A percentile compares a stretch with the other conserved stretches of the same genome.
These are phyloP conservation scores for Drosophila lacteicornis DNA, from an alignment of 1,140 invertebrate species.

Conservation along the genomic window DNA sequence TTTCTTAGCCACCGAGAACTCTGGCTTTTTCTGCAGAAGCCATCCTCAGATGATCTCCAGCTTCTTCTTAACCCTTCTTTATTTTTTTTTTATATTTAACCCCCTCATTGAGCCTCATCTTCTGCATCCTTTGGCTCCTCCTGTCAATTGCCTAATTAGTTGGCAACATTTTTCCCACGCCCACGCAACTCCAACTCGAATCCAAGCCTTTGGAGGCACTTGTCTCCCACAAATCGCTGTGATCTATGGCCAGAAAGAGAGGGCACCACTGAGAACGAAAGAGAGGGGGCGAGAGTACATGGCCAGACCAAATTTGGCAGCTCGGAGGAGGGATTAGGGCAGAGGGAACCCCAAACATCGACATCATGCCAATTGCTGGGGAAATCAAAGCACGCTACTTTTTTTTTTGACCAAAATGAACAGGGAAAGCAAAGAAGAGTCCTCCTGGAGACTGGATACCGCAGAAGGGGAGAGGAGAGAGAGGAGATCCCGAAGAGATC, in stretches of 20 bases:
- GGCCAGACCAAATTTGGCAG: constrained; percentile 70
- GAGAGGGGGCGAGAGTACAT: constrained; percentile 8
- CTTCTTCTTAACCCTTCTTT: not conserved
- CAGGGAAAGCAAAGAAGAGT: constrained; percentile 7
- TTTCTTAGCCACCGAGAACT: not conserved
- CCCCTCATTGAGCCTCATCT: not conserved
- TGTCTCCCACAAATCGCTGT: constrained; percentile 61
- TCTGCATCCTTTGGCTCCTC: not conserved
- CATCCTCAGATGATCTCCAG: constrained; percentile 4
- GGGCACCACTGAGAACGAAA: not conserved
- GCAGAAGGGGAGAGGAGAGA: constrained; percentile 11
- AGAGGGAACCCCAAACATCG: constrained; percentile 5
- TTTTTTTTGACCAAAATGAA: constrained; percentile 53
- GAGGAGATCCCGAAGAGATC: constrained; percentile 1
- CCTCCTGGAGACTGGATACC: not conserved
- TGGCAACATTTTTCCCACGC: constrained; percentile 69
- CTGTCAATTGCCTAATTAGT: constrained; percentile 68
- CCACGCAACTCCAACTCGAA: constrained; percentile 50
- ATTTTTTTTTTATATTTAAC: not conserved
- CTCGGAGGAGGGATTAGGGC: not conserved
- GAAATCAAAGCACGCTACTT: constrained; percentile 75
- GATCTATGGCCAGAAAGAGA: constrained; percentile 55
- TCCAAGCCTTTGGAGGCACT: constrained; percentile 32
- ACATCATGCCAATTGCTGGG: constrained; percentile 30
- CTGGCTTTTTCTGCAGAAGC: not conserved